These are phyloP conservation scores for Hemithea aestivaria DNA, from an alignment of 2,888 invertebrate genomes.

Conservation along the genomic window DNA sequence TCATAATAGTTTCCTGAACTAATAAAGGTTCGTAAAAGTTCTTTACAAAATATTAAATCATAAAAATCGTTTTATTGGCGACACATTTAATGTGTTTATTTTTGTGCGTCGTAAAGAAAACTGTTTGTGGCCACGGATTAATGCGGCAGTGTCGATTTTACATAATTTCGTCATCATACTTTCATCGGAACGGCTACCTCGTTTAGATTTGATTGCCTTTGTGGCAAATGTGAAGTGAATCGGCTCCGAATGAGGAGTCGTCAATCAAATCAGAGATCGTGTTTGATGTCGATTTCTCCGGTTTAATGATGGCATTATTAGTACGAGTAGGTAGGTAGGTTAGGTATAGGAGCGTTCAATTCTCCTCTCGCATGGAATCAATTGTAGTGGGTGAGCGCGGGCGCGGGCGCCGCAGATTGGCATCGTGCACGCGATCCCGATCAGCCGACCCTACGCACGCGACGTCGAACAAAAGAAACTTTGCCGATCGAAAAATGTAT, in stretches of 20 bases:
- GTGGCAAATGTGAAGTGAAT: neutral
- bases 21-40: constrained; percentile 33
- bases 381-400: constrained; percentile 66
- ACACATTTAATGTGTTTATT: constrained; percentile 22
- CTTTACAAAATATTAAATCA: constrained; percentile 30
- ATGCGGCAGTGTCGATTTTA: neutral
- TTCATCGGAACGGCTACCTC: too few relatives aligned
- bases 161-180: neutral
- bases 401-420: constrained; percentile 54
- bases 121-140: constrained; percentile 5
- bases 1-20: constrained; percentile 36
- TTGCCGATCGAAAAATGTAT: constrained; percentile 53
- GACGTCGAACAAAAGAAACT: constrained; percentile 62
- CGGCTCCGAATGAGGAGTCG: constrained; percentile 9
- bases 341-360: constrained; percentile 22
- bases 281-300: constrained; percentile 8
- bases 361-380: constrained; percentile 58
- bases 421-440: constrained; percentile 72
- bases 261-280: constrained; percentile 1
- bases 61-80: constrained; percentile 27
- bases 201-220: too few relatives aligned
- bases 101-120: constrained; percentile 15
- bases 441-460: constrained; percentile 66
- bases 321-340: neutral
- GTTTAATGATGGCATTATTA: too few relatives aligned